Evolutionary conservation across 2,113 vertebrate species (phyloP).

Genomic region (Myxocyprinus asiaticus): DNA sequence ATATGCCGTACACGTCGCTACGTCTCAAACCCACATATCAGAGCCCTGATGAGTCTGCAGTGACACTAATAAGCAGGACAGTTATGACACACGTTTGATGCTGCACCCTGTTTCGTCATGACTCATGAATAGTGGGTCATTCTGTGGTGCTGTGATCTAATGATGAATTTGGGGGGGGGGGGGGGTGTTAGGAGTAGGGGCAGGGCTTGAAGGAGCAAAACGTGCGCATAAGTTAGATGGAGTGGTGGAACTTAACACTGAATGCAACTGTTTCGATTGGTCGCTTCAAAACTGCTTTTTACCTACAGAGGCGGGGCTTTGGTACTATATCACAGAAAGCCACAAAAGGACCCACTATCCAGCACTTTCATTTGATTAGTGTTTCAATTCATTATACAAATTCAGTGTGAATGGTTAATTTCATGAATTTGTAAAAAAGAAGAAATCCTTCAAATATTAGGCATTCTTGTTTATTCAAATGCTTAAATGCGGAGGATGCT

Average conservation of each 20-base stretch:
- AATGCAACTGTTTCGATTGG: constrained; percentile 53
- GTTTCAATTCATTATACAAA: constrained; percentile 49
- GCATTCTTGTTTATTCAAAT: constrained; percentile 48
- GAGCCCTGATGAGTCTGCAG: constrained; percentile 31
- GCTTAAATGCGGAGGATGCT: constrained; percentile 49
- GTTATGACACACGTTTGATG: constrained; percentile 18
- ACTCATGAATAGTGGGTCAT: constrained; percentile 96
- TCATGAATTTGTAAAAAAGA: constrained; percentile 49
- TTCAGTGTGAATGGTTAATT: constrained; percentile 60
- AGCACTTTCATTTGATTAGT: constrained; percentile 60
- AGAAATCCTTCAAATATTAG: constrained; percentile 45
- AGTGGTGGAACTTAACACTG: constrained; percentile 44
- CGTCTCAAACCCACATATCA: constrained; percentile 25
- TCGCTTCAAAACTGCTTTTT: constrained; percentile 52
- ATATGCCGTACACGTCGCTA: constrained; percentile 33
- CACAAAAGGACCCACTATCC: constrained; percentile 99
- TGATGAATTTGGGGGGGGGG: constrained; percentile 43
- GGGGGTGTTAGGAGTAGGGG: background rate
- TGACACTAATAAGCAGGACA: constrained; percentile 39
- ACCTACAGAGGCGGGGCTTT: constrained; percentile 42
- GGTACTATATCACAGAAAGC: constrained; percentile 85
- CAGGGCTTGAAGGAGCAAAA: too few species aligned
- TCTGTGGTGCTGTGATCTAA: constrained; percentile 84
- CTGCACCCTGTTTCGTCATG: constrained; percentile 68
- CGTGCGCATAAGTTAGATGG: constrained; percentile 33